Conservation (phyloP, 2,113 vertebrate genomes). For the Craseonycteris thonglongyai region DNA sequence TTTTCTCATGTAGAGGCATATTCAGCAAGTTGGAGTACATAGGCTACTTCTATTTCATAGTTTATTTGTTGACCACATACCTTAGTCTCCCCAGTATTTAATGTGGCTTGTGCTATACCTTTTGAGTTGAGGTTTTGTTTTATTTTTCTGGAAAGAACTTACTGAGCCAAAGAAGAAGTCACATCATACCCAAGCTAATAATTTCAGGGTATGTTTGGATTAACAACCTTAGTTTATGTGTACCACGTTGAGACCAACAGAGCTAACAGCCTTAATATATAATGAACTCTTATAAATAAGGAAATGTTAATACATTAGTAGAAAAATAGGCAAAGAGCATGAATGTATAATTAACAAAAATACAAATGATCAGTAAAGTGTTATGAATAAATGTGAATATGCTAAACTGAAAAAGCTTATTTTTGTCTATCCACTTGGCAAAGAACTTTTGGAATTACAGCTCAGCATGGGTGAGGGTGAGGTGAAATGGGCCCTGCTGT, state of each 20-base stretch:
- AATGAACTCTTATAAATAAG: not conserved
- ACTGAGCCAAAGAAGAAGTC: not conserved
- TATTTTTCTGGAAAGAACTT: not conserved
- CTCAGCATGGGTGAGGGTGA: not conserved
- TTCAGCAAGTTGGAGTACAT: not conserved
- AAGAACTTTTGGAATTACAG: not conserved
- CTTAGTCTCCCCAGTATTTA: not conserved
- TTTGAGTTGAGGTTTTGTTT: not conserved
- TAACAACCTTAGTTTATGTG: not conserved
- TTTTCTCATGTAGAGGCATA: not conserved
- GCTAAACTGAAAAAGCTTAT: not conserved
- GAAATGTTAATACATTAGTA: not conserved
- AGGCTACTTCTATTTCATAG: not conserved
- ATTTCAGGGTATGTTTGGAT: not conserved
- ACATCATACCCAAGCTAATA: not conserved
- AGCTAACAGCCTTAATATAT: not conserved
- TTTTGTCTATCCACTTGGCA: not conserved
- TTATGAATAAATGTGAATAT: not conserved
- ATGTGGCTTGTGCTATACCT: not conserved
- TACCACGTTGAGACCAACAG: not conserved
- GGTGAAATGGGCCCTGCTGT: not conserved
- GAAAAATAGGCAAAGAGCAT: not conserved
- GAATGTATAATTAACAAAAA: not conserved
- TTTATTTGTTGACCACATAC: not conserved
- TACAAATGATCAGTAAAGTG: not conserved